These are phyloP conservation scores for Uromys caudimaculatus DNA, from an alignment of 2,797 vertebrate species.

Conservation along the genomic window DNA sequence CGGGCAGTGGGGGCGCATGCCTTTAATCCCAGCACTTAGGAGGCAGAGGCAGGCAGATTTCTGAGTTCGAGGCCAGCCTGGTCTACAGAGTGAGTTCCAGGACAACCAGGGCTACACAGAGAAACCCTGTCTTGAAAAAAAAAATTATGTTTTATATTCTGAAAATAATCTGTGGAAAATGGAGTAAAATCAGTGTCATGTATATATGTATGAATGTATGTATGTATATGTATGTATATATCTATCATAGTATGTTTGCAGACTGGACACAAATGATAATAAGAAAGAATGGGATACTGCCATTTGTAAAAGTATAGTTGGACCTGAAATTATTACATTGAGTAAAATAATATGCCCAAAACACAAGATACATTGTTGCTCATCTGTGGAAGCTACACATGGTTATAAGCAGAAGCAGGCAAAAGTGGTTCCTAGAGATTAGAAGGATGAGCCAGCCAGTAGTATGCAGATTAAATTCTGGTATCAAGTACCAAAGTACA, in stretches of 20 bases:
- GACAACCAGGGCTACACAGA: no score
- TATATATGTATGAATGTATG: background rate
- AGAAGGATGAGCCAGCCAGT: background rate
- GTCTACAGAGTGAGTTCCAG: no score
- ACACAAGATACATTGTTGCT: no score
- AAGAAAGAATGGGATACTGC: background rate
- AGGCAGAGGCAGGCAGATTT: no score
- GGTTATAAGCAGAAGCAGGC: no score
- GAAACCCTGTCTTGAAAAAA: no score
- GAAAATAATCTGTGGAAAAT: background rate
- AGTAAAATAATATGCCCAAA: no score
- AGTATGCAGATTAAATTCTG: background rate
- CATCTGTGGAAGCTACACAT: background rate
- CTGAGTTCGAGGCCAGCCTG: no score
- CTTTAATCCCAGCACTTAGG: no score
- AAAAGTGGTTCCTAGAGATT: background rate
- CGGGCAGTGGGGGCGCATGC: no score
- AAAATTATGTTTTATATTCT: background rate
- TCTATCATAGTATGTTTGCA: background rate
- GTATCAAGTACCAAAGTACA: background rate
- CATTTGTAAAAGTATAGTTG: background rate
- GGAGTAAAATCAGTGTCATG: no score
- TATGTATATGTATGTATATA: background rate
- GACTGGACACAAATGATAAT: background rate
- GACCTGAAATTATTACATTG: background rate